Conservation (phyloP, 2,888 invertebrate genomes). For the Himalopsyche anomala region DNA sequence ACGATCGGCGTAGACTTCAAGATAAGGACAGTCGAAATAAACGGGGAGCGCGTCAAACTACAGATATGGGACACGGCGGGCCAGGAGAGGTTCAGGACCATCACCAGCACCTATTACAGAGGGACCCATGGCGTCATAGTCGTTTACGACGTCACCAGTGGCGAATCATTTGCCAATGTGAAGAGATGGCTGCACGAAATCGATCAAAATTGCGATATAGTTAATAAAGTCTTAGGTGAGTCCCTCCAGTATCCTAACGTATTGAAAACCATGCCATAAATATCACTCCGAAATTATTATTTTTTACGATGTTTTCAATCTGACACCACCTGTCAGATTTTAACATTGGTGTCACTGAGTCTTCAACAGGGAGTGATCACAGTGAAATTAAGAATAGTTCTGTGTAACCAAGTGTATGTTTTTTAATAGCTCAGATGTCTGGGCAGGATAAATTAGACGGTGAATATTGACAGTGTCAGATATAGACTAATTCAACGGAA, state of each 20-base stretch:
- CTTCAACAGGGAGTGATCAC: too few relatives aligned
- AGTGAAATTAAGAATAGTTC: too few relatives aligned
- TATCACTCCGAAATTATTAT: too few relatives aligned
- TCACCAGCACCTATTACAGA: conserved; percentile 99
- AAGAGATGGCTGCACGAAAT: conserved; percentile 99
- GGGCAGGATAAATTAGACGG: too few relatives aligned
- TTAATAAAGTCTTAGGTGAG: conserved; percentile 96
- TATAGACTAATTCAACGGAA: too few relatives aligned
- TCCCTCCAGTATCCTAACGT: conserved; percentile 53
- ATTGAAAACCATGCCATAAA: too few relatives aligned
- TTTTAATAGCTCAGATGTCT: too few relatives aligned
- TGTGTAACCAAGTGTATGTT: too few relatives aligned
- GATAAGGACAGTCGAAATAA: conserved; percentile 96
- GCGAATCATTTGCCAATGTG: conserved; percentile 99
- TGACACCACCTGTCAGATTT: too few relatives aligned
- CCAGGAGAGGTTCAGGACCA: conserved; percentile 97
- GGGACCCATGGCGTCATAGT: conserved; percentile 99
- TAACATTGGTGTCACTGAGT: too few relatives aligned
- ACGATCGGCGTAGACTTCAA: conserved; percentile 99
- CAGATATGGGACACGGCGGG: conserved; percentile 99
- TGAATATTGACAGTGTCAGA: too few relatives aligned
- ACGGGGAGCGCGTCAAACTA: conserved; percentile 93
- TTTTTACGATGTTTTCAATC: too few relatives aligned
- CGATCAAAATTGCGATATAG: conserved; percentile 99
- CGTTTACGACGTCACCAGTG: conserved; percentile 99